A percentile compares a stretch with the other conserved stretches of the same genome.
Conservation (phyloP, 2,113 vertebrate genomes). For the Ahaetulla prasina region DNA sequence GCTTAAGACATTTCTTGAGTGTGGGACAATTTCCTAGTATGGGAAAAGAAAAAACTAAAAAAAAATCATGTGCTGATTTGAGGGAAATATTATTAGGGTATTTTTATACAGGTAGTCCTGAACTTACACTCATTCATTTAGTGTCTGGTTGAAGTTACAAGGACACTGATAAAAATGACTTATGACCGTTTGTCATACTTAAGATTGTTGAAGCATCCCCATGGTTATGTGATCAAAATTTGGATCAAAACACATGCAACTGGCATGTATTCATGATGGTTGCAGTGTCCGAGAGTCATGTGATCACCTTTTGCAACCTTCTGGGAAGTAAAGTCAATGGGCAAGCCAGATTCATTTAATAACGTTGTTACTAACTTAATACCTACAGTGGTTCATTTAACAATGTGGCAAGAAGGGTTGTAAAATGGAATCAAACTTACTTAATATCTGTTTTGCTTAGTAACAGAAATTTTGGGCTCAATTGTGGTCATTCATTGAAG, state of each 20-base stretch:
- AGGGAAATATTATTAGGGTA: neutral
- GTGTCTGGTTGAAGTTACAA: neutral
- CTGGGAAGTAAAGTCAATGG: neutral
- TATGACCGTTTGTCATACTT: neutral
- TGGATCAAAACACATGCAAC: neutral
- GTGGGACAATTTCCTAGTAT: neutral
- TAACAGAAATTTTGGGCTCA: neutral
- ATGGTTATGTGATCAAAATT: neutral
- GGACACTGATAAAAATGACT: too few species aligned
- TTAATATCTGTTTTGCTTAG: neutral
- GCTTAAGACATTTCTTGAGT: neutral
- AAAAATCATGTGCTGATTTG: neutral
- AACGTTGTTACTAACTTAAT: neutral
- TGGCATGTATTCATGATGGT: neutral
- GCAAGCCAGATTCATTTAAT: neutral
- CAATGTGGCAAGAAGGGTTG: neutral
- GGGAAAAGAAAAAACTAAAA: neutral
- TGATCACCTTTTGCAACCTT: neutral
- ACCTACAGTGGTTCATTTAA: neutral
- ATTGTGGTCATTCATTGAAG: neutral
- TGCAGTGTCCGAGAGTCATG: neutral
- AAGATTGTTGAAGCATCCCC: neutral
- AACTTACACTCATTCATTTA: neutral
- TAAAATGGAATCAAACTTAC: neutral
- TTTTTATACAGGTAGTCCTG: neutral